These are phyloP conservation scores for Scaptomyza flava DNA, from an alignment of 2,888 invertebrate species.

Conservation along the genomic window DNA sequence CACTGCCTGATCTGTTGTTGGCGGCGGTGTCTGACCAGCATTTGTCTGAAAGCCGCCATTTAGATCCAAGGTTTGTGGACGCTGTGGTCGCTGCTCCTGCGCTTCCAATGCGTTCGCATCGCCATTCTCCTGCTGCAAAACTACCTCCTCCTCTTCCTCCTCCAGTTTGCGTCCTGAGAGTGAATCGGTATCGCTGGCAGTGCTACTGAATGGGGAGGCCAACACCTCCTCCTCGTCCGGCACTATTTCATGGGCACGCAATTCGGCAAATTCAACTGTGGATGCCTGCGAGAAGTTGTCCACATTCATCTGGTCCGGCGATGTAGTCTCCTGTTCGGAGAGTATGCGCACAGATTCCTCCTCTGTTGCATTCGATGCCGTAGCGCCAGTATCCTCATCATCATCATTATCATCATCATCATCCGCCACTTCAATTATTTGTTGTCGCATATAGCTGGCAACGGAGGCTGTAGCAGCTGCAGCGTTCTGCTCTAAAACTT, in stretches of 20 bases:
- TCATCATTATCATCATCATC: conserved; percentile 1
- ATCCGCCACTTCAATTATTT: not conserved
- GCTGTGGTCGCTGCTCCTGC: conserved; percentile 68
- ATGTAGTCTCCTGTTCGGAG: conserved; percentile 65
- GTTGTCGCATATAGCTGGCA: not conserved
- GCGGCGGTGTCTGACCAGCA: conserved; percentile 82
- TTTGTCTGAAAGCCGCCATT: conserved; percentile 67
- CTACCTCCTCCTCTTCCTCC: conserved; percentile 36
- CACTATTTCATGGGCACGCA: conserved; percentile 48
- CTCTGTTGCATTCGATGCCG: conserved; percentile 56
- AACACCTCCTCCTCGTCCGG: conserved; percentile 37
- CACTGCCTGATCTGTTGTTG: conserved; percentile 25
- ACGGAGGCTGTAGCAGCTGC: not conserved
- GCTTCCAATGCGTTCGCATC: conserved; percentile 52
- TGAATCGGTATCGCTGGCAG: conserved; percentile 77
- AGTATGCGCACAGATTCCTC: conserved; percentile 67
- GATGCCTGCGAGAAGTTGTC: conserved; percentile 84
- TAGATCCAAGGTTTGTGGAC: conserved; percentile 83
- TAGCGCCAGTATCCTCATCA: conserved; percentile 43
- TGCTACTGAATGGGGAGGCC: conserved; percentile 74
- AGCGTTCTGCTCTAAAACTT: not conserved
- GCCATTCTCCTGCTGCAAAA: conserved; percentile 13
- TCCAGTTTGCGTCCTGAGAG: conserved; percentile 66
- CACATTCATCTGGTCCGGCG: conserved; percentile 80
- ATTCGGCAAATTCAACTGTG: conserved; percentile 83